A percentile compares a stretch with the other conserved stretches of the same genome.
Conservation (phyloP, 92 coral and sea anemone genomes). For the Blastomussa wellsi region DNA sequence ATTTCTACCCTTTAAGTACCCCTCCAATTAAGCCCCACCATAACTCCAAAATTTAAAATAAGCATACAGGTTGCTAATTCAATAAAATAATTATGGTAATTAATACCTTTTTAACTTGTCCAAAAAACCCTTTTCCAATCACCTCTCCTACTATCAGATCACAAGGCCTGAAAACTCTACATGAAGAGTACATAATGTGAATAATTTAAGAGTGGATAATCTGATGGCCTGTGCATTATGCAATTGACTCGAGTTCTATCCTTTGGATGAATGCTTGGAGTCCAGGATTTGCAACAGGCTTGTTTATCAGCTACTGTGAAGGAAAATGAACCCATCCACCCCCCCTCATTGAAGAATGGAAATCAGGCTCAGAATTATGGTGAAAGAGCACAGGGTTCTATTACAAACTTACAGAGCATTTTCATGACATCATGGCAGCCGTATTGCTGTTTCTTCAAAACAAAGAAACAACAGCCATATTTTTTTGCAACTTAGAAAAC, state of each 20-base stretch:
- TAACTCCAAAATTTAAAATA: neutral
- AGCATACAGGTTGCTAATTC: neutral
- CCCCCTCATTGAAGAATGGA: too few species aligned
- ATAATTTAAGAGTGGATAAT: neutral
- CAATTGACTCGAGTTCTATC: neutral
- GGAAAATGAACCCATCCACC: neutral
- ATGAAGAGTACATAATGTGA: neutral
- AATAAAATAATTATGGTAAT: neutral
- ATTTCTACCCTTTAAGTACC: too few species aligned
- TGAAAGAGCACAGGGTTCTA: too few species aligned
- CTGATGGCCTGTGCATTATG: neutral
- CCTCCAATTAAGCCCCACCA: neutral
- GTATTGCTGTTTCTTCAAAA: too few species aligned
- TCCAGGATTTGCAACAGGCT: too few species aligned
- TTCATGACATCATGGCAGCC: too few species aligned
- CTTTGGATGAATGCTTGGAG: neutral
- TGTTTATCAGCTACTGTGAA: neutral
- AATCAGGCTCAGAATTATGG: too few species aligned
- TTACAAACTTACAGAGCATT: too few species aligned
- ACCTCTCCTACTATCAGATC: constrained; percentile 91
- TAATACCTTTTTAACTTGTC: constrained; percentile 93
- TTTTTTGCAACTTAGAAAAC: too few species aligned
- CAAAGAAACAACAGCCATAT: too few species aligned
- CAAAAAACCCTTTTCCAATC: constrained; percentile 96
- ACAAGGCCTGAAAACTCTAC: constrained; percentile 89